Conservation (phyloP, 2,888 invertebrate species). For the Hydropsyche betteni region DNA sequence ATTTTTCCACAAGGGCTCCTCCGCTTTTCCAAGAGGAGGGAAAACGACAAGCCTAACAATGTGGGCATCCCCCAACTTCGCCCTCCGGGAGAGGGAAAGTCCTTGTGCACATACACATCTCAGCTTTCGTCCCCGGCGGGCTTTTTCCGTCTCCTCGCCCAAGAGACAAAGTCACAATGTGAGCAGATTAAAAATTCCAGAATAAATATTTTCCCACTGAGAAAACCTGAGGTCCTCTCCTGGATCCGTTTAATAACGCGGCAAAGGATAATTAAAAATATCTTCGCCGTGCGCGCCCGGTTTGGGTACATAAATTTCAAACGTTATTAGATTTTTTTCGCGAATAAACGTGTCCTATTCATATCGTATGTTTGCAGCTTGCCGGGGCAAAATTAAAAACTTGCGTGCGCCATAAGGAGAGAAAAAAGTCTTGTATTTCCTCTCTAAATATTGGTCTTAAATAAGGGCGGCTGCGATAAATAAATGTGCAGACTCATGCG, state of each 20-base stretch:
- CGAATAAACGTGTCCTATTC: neutral
- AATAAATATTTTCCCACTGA: constrained; percentile 43
- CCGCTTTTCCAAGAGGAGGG: neutral
- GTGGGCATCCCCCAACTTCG: neutral
- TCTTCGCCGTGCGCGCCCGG: constrained; percentile 5
- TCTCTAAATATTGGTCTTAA: too few species aligned
- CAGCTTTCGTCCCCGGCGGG: too few species aligned
- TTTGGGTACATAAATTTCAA: constrained; percentile 25
- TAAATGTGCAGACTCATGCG: too few species aligned
- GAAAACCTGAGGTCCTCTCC: constrained; percentile 1
- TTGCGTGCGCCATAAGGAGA: neutral
- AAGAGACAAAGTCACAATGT: constrained; percentile 42
- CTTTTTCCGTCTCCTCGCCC: too few species aligned
- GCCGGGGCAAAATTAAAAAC: neutral
- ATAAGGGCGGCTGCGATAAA: too few species aligned
- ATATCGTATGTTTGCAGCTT: neutral
- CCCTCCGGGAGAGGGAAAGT: neutral
- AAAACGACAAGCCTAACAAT: constrained; percentile 8
- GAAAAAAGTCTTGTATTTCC: too few species aligned
- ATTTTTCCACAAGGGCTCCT: constrained; percentile 23
- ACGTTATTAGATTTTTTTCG: constrained; percentile 18
- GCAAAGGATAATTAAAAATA: constrained; percentile 37
- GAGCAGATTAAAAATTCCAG: constrained; percentile 47
- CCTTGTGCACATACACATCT: too few species aligned
- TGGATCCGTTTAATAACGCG: constrained; percentile 33